phyloP scores from a whole-genome alignment of 2,797 vertebrate genomes.

The Oreonectes daqikongensis region DNA sequence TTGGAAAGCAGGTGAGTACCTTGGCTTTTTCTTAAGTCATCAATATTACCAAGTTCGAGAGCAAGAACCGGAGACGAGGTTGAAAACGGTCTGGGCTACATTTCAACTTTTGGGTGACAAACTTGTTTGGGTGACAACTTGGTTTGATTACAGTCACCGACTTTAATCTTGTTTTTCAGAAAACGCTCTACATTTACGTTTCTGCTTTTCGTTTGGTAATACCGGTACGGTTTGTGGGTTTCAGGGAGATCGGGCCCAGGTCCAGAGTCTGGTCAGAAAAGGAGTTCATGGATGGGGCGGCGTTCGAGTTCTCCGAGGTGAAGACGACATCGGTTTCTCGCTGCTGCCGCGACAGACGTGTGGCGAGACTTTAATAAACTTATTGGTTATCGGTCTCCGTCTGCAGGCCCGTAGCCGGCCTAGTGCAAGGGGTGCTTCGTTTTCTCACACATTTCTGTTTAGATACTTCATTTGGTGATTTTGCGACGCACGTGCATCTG shows the following conservation, averaged over 20 bases:
- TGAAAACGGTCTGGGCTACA: too few relatives aligned
- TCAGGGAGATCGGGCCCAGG: constrained; percentile 89
- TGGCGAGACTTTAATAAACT: not conserved
- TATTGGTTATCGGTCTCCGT: not conserved
- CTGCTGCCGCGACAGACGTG: not conserved
- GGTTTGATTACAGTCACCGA: too few relatives aligned
- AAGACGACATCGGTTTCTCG: constrained; percentile 61
- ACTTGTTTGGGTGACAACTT: too few relatives aligned
- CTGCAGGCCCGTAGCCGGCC: too few relatives aligned
- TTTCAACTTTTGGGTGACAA: too few relatives aligned
- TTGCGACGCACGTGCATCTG: too few relatives aligned
- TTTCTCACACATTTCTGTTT: too few relatives aligned
- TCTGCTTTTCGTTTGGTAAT: not conserved
- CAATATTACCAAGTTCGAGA: too few relatives aligned
- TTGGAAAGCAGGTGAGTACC: constrained; percentile 90
- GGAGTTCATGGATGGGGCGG: constrained; percentile 88
- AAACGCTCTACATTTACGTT: not conserved
- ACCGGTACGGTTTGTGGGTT: constrained; percentile 43
- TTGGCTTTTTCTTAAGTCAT: not conserved
- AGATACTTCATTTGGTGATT: too few relatives aligned
- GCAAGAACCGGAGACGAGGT: too few relatives aligned
- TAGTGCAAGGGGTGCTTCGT: too few relatives aligned
- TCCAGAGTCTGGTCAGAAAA: constrained; percentile 95
- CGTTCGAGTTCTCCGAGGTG: constrained; percentile 93
- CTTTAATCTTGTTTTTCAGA: not conserved